A percentile compares a stretch with the other conserved stretches of the same genome.
Conservation (phyloP, 2,113 vertebrate species). For the Crotalus viridis region DNA sequence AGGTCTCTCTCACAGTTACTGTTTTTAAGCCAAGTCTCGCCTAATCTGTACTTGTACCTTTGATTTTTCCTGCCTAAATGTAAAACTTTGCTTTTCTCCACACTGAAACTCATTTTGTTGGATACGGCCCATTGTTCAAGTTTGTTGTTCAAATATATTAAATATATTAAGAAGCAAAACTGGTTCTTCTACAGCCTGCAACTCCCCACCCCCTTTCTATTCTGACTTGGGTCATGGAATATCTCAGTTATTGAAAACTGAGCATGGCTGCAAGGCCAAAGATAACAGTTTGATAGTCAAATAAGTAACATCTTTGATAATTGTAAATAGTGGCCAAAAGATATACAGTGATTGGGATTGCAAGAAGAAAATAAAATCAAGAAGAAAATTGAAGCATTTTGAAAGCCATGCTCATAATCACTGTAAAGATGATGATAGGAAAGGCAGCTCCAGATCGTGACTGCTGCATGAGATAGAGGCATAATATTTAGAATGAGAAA, state of each 20-base stretch:
- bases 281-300: neutral
- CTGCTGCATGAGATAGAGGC: neutral
- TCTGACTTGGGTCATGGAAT: neutral
- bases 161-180: conserved; percentile 20
- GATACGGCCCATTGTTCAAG: too few species aligned
- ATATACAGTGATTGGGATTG: neutral
- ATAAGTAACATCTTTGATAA: neutral
- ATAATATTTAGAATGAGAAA: neutral
- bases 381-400: neutral
- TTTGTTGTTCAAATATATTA: neutral
- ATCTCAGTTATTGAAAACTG: neutral
- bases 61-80: too few species aligned
- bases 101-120: too few species aligned
- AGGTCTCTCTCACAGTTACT: too few species aligned
- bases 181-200: neutral
- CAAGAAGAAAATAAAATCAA: neutral
- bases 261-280: neutral
- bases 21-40: too few species aligned
- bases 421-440: neutral
- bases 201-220: neutral
- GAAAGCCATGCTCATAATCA: neutral
- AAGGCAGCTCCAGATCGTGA: neutral
- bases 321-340: neutral
- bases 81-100: too few species aligned
- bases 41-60: too few species aligned